These are phyloP conservation scores for Ectemnius cavifrons DNA, from an alignment of 2,888 invertebrate species.

Conservation along the genomic window DNA sequence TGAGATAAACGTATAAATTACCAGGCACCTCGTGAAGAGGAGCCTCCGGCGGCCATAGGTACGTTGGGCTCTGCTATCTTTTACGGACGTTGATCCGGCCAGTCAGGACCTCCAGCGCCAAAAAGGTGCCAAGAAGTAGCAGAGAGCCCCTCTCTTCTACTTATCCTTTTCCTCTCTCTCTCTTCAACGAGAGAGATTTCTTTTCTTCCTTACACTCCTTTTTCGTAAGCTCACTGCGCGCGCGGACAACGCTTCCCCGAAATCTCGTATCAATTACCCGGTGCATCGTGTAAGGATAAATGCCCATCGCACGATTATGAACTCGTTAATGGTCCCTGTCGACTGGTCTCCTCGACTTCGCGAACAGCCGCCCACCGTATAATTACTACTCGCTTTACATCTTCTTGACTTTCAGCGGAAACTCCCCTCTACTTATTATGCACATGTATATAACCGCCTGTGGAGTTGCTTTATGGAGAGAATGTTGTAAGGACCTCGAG, in stretches of 20 bases:
- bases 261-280: constrained; percentile 58
- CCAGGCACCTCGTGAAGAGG: constrained; percentile 57
- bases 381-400: constrained; percentile 47
- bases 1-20: constrained; percentile 71
- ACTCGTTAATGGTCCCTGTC: constrained; percentile 57
- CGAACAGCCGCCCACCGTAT: constrained; percentile 45
- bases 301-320: constrained; percentile 52
- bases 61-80: constrained; percentile 51
- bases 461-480: too few species aligned
- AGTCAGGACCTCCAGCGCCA: constrained; percentile 30
- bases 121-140: constrained; percentile 48
- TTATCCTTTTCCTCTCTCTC: constrained; percentile 1
- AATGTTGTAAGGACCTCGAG: constrained; percentile 15
- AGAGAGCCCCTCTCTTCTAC: constrained; percentile 3
- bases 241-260: constrained; percentile 48
- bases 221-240: constrained; percentile 18
- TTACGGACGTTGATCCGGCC: constrained; percentile 60
- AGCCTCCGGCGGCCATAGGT: constrained; percentile 53
- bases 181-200: too few species aligned
- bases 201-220: not conserved
- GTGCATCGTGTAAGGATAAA: constrained; percentile 46
- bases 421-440: not conserved
- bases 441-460: too few species aligned
- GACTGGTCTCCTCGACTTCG: constrained; percentile 25
- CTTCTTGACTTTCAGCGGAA: constrained; percentile 15